phyloP scores from a whole-genome alignment of 2,113 vertebrate species.

The Microcebus murinus region DNA sequence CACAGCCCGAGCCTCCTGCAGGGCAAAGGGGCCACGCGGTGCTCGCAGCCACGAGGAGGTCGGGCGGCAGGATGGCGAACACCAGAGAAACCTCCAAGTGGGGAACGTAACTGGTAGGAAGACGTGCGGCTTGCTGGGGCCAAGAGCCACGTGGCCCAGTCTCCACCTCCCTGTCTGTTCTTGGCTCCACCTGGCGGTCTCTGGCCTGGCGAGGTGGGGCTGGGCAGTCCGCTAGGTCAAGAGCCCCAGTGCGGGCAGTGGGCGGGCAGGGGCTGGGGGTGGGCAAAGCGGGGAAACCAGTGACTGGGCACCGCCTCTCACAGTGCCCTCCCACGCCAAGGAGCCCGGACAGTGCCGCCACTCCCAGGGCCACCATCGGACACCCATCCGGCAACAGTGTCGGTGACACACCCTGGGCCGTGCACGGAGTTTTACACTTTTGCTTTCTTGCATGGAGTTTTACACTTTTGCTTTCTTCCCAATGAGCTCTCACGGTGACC shows the following conservation, averaged over 20 bases:
- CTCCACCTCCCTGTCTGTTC: rapidly evolving
- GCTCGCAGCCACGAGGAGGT: neutral
- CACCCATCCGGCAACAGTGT: rapidly evolving
- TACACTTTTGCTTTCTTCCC: neutral
- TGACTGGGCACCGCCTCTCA: neutral
- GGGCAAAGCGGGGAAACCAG: rapidly evolving
- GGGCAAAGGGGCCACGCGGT: neutral
- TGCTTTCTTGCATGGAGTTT: too few relatives aligned
- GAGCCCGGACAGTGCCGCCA: neutral
- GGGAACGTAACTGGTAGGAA: neutral
- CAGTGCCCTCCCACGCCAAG: neutral
- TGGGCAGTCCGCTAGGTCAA: neutral
- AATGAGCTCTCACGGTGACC: too few relatives aligned
- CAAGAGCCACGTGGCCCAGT: rapidly evolving
- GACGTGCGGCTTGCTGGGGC: rapidly evolving
- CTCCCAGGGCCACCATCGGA: rapidly evolving
- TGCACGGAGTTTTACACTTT: too few relatives aligned
- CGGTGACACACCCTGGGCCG: neutral
- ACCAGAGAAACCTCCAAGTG: neutral
- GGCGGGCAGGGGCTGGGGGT: neutral
- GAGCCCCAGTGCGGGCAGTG: neutral
- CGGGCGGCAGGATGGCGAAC: rapidly evolving
- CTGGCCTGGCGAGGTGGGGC: neutral
- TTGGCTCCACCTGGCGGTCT: neutral
- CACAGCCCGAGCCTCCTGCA: rapidly evolving